Conservation (phyloP, 2,797 vertebrate genomes). For the Pygocentrus nattereri region DNA sequence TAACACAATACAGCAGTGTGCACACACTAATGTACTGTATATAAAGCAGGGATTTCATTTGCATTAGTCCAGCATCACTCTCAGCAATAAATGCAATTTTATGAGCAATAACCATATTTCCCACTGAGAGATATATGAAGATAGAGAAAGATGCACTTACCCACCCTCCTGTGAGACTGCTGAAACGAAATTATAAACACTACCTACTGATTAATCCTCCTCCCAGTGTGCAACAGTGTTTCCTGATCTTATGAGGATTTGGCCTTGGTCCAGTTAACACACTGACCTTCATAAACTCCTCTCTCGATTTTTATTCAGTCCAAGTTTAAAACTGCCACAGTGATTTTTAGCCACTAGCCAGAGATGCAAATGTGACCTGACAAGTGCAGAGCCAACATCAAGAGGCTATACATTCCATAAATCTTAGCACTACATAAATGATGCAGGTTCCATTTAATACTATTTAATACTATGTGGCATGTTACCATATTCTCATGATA, state of each 20-base stretch:
- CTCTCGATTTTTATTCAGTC: not conserved
- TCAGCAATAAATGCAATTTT: not conserved
- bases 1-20: no score
- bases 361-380: no score
- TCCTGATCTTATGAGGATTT: not conserved
- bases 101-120: not conserved
- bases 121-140: not conserved
- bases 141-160: not conserved
- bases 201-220: constrained; percentile 15
- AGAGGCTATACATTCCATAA: no score
- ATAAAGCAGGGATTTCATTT: not conserved
- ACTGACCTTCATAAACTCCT: constrained; percentile 9
- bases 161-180: not conserved
- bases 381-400: no score
- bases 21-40: no score
- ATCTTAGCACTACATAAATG: no score
- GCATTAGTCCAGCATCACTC: not conserved
- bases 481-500: no score
- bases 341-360: not conserved
- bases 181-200: not conserved
- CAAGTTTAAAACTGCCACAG: not conserved
- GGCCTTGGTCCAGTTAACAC: constrained; percentile 13
- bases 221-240: not conserved
- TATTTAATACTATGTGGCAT: no score
- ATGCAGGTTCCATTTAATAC: no score